Evolutionary conservation across 2,888 invertebrate species (phyloP).

Genomic region (Brachypterus glaber): DNA sequence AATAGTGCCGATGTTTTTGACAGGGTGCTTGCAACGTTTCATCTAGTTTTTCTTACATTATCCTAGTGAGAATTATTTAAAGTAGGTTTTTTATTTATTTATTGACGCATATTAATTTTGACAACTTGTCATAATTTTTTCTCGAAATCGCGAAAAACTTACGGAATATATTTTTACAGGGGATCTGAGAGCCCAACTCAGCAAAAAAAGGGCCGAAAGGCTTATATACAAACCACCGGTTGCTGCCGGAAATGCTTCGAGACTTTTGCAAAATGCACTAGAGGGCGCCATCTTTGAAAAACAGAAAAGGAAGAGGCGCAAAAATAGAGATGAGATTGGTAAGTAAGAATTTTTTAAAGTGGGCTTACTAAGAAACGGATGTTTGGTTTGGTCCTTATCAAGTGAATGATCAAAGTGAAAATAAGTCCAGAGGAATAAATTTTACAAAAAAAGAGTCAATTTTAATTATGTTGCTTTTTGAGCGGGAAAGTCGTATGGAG

Average conservation of each 20-base stretch:
- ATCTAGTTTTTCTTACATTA: too few relatives aligned
- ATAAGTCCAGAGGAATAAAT: too few relatives aligned
- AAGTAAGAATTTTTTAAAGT: slow-evolving; percentile 16
- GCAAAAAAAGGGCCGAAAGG: slow-evolving; percentile 45
- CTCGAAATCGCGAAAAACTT: neutral
- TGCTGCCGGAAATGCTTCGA: slow-evolving; percentile 38
- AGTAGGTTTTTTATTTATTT: slow-evolving; percentile 4
- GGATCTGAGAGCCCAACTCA: slow-evolving; percentile 45
- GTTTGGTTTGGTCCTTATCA: too few relatives aligned
- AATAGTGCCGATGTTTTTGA: too few relatives aligned
- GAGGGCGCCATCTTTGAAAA: slow-evolving; percentile 46
- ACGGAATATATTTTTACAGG: slow-evolving; percentile 26
- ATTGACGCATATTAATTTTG: neutral
- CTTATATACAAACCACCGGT: slow-evolving; percentile 38
- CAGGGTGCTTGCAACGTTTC: too few relatives aligned
- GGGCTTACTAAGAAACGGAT: too few relatives aligned
- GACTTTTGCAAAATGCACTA: slow-evolving; percentile 45
- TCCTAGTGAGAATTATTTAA: neutral
- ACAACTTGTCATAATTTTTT: slow-evolving; percentile 5
- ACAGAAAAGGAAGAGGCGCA: slow-evolving; percentile 30
- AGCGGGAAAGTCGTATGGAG: too few relatives aligned
- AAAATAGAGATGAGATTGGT: slow-evolving; percentile 28
- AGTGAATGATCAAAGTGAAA: too few relatives aligned
- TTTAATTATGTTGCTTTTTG: too few relatives aligned
- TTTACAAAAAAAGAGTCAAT: too few relatives aligned